Evolutionary conservation across 2,113 vertebrate species (phyloP), one percentile per base, ranked within the genome.

Genomic region (Orycteropus afer): DNA sequence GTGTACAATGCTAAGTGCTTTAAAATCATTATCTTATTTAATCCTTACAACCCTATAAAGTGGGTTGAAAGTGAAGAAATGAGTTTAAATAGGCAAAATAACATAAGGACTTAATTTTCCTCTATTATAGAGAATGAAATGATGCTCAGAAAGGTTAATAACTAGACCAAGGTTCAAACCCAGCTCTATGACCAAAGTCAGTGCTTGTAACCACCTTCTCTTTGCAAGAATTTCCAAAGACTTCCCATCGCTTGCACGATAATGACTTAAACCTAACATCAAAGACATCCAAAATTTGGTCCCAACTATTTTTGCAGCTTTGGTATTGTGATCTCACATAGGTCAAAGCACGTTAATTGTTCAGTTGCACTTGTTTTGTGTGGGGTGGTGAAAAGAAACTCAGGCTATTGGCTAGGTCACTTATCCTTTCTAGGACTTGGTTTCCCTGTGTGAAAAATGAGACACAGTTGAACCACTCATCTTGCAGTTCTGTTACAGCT

Each of bases 1-100:
- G 79, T 29, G 32, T 81, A n/a, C 23, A 53, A 34, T 5, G 78
- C n/a, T 42, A 45, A 82, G 27, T 86, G 18, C 29, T 76, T 93
- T 78, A 87, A 65, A 55, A 77, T 73, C 32, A 59, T 76, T 59
- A 42, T 65, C 49, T 22, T 87, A 27, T 61, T 96, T 86, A 78
- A 83, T 79, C 32, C 65, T 90, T 51, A 63, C 55, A 71, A 61
- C 12, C 47, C 47, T 67, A 40, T 6, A 78, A 85, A 90, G 45
- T 83, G 18, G 34, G 51, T 82, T 90, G 47, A 29, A 93, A 63
- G 11, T 93, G 61, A 83, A 91, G 37, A 87, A 95, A 51, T 89
- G 17, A 63, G 20, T 86, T 77, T 83, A 71, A 78, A 27, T 77
- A 63, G 59, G 10, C 57, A 27, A 89, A 74, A n/a, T 67, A 67